Evolutionary conservation across 2,113 vertebrate genomes (phyloP).

Genomic region (Pyxicephalus adspersus): DNA sequence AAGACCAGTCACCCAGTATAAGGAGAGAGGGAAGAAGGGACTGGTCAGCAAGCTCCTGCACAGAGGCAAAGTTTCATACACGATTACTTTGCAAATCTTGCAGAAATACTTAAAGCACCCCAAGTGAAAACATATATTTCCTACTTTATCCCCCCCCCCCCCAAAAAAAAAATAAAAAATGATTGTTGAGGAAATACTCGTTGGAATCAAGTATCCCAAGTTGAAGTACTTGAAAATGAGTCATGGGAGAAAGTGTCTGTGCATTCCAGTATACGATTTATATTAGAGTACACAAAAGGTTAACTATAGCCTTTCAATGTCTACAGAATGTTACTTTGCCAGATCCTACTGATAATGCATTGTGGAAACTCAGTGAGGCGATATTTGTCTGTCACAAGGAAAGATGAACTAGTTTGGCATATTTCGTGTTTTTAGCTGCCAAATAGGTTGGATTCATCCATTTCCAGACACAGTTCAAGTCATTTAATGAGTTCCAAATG

Average conservation of each 20-base stretch:
- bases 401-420: slow-evolving; percentile 34
- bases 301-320: slow-evolving; percentile 1
- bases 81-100: too few relatives aligned
- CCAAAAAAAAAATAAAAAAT: too few relatives aligned
- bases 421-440: slow-evolving; percentile 32
- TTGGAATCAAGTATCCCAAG: too few relatives aligned
- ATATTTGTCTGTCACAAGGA: slow-evolving; percentile 26
- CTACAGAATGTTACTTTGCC: slow-evolving; percentile 20
- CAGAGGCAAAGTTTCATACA: too few relatives aligned
- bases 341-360: slow-evolving; percentile 23
- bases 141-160: too few relatives aligned
- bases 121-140: too few relatives aligned
- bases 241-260: background rate
- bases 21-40: too few relatives aligned
- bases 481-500: slow-evolving; percentile 47
- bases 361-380: slow-evolving; percentile 32
- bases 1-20: too few relatives aligned
- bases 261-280: background rate
- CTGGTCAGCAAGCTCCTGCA: too few relatives aligned
- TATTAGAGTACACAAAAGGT: background rate
- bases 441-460: slow-evolving; percentile 35
- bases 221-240: too few relatives aligned
- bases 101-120: too few relatives aligned
- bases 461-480: slow-evolving; percentile 38
- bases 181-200: too few relatives aligned